Evolutionary conservation across 2,113 vertebrate genomes (phyloP).

Genomic region (Malaclemys terrapin): DNA sequence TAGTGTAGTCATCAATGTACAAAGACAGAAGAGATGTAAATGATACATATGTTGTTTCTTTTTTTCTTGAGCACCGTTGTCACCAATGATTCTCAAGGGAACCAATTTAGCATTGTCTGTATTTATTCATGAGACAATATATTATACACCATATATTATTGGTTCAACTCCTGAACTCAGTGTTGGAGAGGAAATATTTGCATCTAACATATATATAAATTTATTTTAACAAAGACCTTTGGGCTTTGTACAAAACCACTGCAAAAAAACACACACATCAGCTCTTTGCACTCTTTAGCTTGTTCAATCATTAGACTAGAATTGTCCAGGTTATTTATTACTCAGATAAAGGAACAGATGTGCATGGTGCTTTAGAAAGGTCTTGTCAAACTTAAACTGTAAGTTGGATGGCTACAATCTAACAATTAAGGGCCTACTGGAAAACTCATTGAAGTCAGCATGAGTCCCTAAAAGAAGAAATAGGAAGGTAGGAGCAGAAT

Average conservation of each 20-base stretch:
- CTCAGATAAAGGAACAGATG: background rate
- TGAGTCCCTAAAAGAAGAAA: background rate
- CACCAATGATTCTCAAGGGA: background rate
- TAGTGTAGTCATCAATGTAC: background rate
- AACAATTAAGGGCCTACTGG: background rate
- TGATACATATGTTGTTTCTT: background rate
- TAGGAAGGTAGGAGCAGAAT: background rate
- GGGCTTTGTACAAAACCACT: background rate
- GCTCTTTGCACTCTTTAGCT: background rate
- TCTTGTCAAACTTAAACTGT: background rate
- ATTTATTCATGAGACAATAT: background rate
- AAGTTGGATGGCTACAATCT: background rate
- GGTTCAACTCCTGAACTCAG: background rate
- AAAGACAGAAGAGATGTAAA: background rate
- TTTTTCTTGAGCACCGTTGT: background rate
- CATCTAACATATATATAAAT: background rate
- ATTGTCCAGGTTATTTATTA: background rate
- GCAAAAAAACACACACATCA: accelerated
- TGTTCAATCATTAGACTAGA: background rate
- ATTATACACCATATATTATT: accelerated
- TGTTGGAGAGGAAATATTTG: background rate
- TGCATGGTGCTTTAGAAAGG: background rate
- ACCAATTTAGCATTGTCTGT: background rate
- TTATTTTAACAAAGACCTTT: background rate
- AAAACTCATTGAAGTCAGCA: background rate